Base-by-base conservation (phyloP, 1,140 invertebrate genomes). In the Atta colombica region DNA sequence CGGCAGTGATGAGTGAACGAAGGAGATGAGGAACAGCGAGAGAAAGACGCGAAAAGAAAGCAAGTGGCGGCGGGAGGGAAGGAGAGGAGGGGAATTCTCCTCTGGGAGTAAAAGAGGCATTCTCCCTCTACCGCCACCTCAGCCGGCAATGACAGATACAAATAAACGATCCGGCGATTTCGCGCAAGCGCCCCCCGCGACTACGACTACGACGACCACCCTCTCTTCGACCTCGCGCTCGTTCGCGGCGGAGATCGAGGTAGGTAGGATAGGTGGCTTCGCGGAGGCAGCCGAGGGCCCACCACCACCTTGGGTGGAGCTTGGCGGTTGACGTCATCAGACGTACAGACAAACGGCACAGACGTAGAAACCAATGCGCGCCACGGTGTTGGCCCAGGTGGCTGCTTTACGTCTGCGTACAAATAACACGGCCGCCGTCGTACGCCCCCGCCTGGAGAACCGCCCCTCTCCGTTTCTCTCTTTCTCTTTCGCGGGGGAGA, bases 131-230 rank as follows among this genome's bases (percentile, higher is more conserved):
- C 86, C 82, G 45, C 84, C 89, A 81, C 91, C 88, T 88, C 90
- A 91, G 91, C 90, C 93, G 91, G 94, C 94, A 95, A 95, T 95
- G 94, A 95, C 94, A 95, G 94, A 95, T 95, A 95, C 94, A 95
- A 95, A 95, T 95, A 95, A 95, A 95, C 93, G 94, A 95, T 93
- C 87, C 89, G 55, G 77, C 61, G 84, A 91, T 91, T 88, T 88
- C 71, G 92, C 92, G 93, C 93, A 93, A 92, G 93, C 93, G 93
- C 93, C 82, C 66, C 87, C 72, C 72, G 71, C 72, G 69, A 85
- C 72, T 72, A 60, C 72, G 69, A 85, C 87, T 72, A 58, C 66
- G 66, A 61, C 21, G 60, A 72, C 74, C 69, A 88, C 84, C 55
- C 58, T 84, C 87, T 74, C 68, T 16, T 60, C 84, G 74, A 61